These are phyloP conservation scores for Chymomyza fuscimana DNA, from an alignment of 2,888 invertebrate species.

Conservation along the genomic window DNA sequence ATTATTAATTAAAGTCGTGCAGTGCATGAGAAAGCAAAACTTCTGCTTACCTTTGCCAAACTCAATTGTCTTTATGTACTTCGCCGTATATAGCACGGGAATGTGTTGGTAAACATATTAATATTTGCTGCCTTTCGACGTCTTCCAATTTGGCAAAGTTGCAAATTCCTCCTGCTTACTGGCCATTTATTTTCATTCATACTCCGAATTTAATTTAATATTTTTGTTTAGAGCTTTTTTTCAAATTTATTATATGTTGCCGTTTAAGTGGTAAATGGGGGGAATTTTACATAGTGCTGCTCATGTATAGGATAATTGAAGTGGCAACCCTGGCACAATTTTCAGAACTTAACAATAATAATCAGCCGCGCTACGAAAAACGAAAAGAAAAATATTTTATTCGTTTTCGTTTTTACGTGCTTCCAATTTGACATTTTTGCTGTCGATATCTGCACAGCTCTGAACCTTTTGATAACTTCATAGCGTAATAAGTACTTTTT, in stretches of 20 bases:
- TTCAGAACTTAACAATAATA: too few relatives aligned
- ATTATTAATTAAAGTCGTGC: slow-evolving; percentile 76
- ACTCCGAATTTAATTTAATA: neutral
- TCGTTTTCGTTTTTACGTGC: too few relatives aligned
- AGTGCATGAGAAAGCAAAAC: slow-evolving; percentile 59
- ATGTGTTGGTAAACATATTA: slow-evolving; percentile 4
- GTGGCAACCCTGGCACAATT: too few relatives aligned
- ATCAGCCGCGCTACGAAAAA: too few relatives aligned
- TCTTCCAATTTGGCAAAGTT: neutral
- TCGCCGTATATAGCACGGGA: neutral
- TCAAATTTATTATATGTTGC: neutral
- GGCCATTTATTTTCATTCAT: neutral
- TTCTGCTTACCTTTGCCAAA: slow-evolving; percentile 43
- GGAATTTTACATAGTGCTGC: too few relatives aligned
- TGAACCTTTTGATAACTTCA: too few relatives aligned
- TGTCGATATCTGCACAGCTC: too few relatives aligned
- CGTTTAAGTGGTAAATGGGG: too few relatives aligned
- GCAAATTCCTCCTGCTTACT: neutral
- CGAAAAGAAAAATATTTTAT: too few relatives aligned
- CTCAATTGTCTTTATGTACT: slow-evolving; percentile 14
- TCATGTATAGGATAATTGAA: too few relatives aligned
- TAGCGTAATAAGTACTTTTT: too few relatives aligned
- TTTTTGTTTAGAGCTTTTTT: neutral
- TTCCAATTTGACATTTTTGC: too few relatives aligned
- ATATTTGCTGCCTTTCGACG: slow-evolving; percentile 2